Base-by-base conservation (phyloP, 2,797 vertebrate genomes). In the Eulemur albifrons region DNA sequence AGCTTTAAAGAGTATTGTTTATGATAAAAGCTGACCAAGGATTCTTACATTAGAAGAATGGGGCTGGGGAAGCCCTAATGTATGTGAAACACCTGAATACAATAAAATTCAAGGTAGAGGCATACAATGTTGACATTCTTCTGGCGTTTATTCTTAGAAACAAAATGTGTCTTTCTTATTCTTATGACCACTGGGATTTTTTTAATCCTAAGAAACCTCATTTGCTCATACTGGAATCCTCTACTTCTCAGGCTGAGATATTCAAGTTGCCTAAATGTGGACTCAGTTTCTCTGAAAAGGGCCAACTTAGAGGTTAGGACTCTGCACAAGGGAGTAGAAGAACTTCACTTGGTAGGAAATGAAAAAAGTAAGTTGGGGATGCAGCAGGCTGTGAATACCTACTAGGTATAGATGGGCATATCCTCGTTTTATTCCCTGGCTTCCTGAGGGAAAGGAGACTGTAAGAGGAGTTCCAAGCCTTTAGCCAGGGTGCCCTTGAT, bases 21-120 rank as follows among this genome's bases (percentile, higher is more conserved):
- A 76, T 63, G 81, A 90, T 91, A 95, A 97, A 96, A 97, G 63
- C 89, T 94, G 93, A 94, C 92, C 87, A 94, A 88, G 92, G 90
- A 73, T 77, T 93, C 88, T 94, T 79, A 81, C 45, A 75, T 88
- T n/a, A 93, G 72, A 92, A 93, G 52, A 92, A 92, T 45, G 40
- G 48, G 11, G 12, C 54, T 52, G 20, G 40, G 9, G 67, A 18
- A 72, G 18, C 45, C 43, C 30, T 87, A 61, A 73, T 40, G 45
- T 40, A 32, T 52, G 12, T 65, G 35, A 91, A 95, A 93, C 72
- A 77, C 50, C 81, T 67, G 72, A 69, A 86, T 32, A 48, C 43
- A 93, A 83, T 77, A 92, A 94, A 91, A 75, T 11, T 63, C 27
- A 79, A 96, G 45, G 61, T 65, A 94, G 86, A 94, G 77, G 69